Evolutionary conservation across 1,140 invertebrate species (phyloP).

Genomic region (Drosophila navojoa): DNA sequence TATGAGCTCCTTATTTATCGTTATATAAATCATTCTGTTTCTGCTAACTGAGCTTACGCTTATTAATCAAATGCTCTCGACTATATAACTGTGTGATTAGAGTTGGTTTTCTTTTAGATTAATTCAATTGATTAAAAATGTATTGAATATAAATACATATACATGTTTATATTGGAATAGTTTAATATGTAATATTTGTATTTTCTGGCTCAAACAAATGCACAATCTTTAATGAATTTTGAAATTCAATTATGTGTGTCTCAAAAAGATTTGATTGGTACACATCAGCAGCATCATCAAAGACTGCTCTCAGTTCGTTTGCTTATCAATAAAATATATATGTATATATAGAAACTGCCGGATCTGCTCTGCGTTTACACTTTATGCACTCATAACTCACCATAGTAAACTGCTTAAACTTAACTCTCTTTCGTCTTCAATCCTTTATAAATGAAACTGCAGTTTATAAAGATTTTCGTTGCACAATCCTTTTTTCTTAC

Average conservation of each 20-base stretch:
- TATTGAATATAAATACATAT: too few species aligned
- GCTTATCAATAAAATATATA: slow-evolving; percentile 39
- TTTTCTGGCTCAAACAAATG: too few species aligned
- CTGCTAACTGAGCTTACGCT: too few species aligned
- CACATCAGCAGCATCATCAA: slow-evolving; percentile 29
- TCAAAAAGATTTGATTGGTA: slow-evolving; percentile 31
- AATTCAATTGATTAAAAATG: too few species aligned
- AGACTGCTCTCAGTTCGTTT: slow-evolving; percentile 7
- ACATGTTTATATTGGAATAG: too few species aligned
- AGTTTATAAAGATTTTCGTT: slow-evolving; percentile 19
- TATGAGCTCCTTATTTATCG: too few species aligned
- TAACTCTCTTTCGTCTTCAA: background rate
- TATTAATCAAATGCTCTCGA: too few species aligned
- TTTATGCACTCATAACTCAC: slow-evolving; percentile 11
- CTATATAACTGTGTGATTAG: too few species aligned
- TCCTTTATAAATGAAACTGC: background rate
- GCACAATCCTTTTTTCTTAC: background rate
- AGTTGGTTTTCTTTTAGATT: too few species aligned
- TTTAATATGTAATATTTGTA: too few species aligned
- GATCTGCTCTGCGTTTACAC: background rate
- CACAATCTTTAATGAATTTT: background rate
- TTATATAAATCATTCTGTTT: too few species aligned
- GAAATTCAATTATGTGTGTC: background rate
- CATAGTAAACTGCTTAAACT: slow-evolving; percentile 8
- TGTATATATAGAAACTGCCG: background rate